Evolutionary conservation across 2,888 invertebrate species (phyloP), one percentile per base, ranked within the genome.

Genomic region (Cosmorhoe ocellata): DNA sequence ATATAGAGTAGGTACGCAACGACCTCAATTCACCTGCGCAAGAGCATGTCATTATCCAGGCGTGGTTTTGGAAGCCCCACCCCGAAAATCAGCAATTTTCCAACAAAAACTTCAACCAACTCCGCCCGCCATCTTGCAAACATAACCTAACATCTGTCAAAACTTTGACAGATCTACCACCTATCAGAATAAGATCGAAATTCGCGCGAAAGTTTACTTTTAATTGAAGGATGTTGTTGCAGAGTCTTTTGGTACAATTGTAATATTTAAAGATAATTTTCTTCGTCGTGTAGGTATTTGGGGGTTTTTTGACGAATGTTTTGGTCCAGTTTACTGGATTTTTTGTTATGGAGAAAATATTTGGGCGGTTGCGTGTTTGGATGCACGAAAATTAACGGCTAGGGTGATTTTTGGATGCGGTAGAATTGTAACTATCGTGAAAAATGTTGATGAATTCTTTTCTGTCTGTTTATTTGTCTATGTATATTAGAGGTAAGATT

Each of bases 191-290:
- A 61, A 57, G 52, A 55, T 48, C 7, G 22, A 30, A 12, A 50
- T 53, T 56, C 33, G 24, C 55, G 50, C 32, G 14, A 18, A 46
- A 33, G n/a, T 33, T 54, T 34, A 28, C 36, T 59, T 53, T 44
- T 18, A 38, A 44, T 22, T 0, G 34, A 38, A 49, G 18, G n/a
- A 32, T 31, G 32, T 39, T 22, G 48, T 18, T 37, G 40, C 30
- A 46, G 47, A 51, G 53, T 38, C 45, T 45, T 51, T 53, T 14
- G 65, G 49, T 50, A 55, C 51, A 51, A 57, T 61, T 59, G 61
- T 62, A 66, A 71, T 76, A 74, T 76, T 76, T 74, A 76, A 70
- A 60, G 61, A 65, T 66, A 68, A 74, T 76, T 77, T 76, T 67
- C 72, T 66, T 64, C 57, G 49, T 63, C 64, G 62, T 54, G 60